phyloP scores from a whole-genome alignment of 2,113 vertebrate species.

The Rhinolophus ferrumequinum region DNA sequence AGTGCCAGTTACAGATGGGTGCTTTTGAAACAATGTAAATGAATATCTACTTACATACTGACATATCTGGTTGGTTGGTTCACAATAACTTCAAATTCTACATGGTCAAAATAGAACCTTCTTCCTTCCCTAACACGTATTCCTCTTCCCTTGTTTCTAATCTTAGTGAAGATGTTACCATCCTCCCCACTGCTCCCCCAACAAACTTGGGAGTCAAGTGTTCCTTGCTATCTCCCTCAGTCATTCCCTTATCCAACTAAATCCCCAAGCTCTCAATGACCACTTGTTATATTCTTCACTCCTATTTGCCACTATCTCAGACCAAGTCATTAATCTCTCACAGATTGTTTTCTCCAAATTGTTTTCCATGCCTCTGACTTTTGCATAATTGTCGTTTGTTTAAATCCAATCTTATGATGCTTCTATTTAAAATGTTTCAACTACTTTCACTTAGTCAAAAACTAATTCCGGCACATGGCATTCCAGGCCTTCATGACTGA shows the following conservation, averaged over 20 bases:
- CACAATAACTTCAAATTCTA: not conserved
- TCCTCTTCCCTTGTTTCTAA: not conserved
- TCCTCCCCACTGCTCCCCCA: not conserved
- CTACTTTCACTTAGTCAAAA: not conserved
- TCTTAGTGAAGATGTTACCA: not conserved
- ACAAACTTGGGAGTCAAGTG: not conserved
- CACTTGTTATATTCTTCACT: not conserved
- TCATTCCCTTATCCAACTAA: not conserved
- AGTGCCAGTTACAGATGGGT: not conserved
- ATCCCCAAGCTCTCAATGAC: not conserved
- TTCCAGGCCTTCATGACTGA: not conserved
- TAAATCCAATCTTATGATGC: not conserved
- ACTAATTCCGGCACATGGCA: not conserved
- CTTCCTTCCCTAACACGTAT: not conserved
- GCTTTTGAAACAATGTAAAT: not conserved
- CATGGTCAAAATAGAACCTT: not conserved
- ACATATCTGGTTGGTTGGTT: not conserved
- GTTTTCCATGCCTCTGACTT: not conserved
- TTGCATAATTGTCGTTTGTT: not conserved
- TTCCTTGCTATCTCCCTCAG: not conserved
- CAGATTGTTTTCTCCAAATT: not conserved
- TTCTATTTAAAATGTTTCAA: not conserved
- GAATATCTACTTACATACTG: not conserved
- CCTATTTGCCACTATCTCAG: not conserved
- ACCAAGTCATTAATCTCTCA: not conserved